Evolutionary conservation across 1,140 invertebrate species (phyloP).

Genomic region (Drosophila fuyamai): DNA sequence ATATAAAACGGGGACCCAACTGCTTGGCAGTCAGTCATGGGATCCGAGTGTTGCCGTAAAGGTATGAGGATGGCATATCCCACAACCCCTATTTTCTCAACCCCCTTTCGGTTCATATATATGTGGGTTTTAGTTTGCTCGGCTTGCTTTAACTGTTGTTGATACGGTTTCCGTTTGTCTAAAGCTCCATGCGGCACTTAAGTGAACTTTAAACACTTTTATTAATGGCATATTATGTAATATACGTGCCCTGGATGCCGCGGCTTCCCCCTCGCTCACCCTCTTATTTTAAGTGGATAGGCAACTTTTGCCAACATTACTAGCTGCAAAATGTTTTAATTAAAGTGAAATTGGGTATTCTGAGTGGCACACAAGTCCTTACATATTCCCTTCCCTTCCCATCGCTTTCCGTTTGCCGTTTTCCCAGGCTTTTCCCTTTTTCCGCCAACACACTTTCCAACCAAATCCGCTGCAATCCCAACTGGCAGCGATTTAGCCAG

Average conservation of each 20-base stretch:
- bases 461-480: conserved; percentile 58
- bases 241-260: conserved; percentile 62
- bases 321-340: conserved; percentile 84
- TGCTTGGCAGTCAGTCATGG: conserved; percentile 64
- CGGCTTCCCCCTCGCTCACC: conserved; percentile 6
- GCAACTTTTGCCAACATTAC: conserved; percentile 77
- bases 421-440: neutral
- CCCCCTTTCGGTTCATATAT: neutral
- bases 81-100: conserved; percentile 6
- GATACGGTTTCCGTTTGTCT: conserved; percentile 82
- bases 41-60: conserved; percentile 31
- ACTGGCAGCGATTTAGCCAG: conserved; percentile 70
- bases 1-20: conserved; percentile 67
- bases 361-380: conserved; percentile 64
- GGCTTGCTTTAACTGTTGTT: conserved; percentile 77
- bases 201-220: conserved; percentile 85
- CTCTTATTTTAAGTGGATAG: conserved; percentile 23
- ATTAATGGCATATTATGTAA: conserved; percentile 84
- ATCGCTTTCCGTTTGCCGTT: neutral
- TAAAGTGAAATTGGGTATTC: conserved; percentile 84
- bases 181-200: conserved; percentile 83
- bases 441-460: conserved; percentile 2
- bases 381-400: conserved; percentile 19
- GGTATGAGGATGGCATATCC: conserved; percentile 41
- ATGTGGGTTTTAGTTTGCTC: conserved; percentile 59